Percentiles rank a stretch among this genome's conserved stretches.
Evolutionary conservation across 2,888 invertebrate species (phyloP).

Genomic region (Colletes collaris): DNA sequence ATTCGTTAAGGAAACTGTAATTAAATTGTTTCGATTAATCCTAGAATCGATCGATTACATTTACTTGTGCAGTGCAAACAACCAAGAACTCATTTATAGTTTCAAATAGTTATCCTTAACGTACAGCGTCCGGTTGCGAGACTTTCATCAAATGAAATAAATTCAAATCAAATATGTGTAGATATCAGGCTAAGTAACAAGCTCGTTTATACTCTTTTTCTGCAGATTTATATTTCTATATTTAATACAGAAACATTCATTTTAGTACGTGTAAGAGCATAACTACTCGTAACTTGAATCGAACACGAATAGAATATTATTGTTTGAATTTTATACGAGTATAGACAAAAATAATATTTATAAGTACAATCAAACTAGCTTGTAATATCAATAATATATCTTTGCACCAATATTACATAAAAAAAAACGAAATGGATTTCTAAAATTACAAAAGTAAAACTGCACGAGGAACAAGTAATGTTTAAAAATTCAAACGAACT

Average conservation of each 20-base stretch:
- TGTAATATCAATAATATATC: no score
- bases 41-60: conserved; percentile 3
- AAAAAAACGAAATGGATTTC: no score
- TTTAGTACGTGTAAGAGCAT: no score
- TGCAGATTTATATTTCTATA: no score
- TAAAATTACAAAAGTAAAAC: not conserved
- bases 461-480: not conserved
- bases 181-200: not conserved
- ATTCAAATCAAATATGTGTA: conserved; percentile 6
- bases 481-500: conserved; percentile 1
- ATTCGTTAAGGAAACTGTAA: conserved; percentile 35
- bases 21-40: conserved; percentile 13
- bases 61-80: conserved; percentile 1
- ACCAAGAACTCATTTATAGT: not conserved
- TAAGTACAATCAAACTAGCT: no score
- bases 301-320: no score
- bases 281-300: no score
- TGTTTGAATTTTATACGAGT: no score
- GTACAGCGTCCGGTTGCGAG: conserved; percentile 7
- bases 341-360: no score
- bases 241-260: not conserved
- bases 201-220: not conserved
- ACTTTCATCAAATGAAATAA: conserved; percentile 12
- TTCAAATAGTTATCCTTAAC: conserved; percentile 14
- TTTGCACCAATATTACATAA: no score